These are phyloP conservation scores for Hippopotamus amphibius DNA, from an alignment of 2,113 vertebrate species.

Conservation along the genomic window DNA sequence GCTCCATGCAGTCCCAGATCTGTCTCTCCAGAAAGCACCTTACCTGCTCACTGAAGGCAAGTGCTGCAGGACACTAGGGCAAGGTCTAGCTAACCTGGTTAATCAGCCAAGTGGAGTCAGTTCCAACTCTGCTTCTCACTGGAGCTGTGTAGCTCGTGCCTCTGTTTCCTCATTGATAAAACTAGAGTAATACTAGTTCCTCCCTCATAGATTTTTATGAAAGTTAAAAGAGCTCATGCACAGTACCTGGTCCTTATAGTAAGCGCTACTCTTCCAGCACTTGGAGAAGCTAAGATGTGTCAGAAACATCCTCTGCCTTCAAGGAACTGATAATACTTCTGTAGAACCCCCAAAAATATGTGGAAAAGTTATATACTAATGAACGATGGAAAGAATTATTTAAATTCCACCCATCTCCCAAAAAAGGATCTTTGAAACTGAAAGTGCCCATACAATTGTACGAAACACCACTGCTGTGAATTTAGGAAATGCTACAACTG, in stretches of 20 bases:
- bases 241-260: background rate
- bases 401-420: background rate
- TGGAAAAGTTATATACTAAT: conserved; percentile 21
- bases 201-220: background rate
- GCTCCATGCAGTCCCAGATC: background rate
- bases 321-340: conserved; percentile 16
- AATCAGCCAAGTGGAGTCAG: background rate
- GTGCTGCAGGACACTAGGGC: background rate
- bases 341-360: conserved; percentile 19
- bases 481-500: conserved; percentile 16
- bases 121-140: background rate
- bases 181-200: background rate
- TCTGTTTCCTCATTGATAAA: conserved; percentile 21
- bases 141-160: background rate
- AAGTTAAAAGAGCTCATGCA: background rate
- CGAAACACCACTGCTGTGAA: background rate
- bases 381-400: background rate
- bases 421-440: background rate
- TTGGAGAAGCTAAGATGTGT: background rate
- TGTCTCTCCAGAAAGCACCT: background rate
- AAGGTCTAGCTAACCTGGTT: background rate
- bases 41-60: background rate
- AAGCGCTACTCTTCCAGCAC: background rate
- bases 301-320: conserved; percentile 17
- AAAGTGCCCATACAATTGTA: background rate